Percentiles rank a stretch among this genome's conserved stretches.
These are phyloP conservation scores for Leuctra nigra DNA, from an alignment of 2,888 invertebrate genomes.

Conservation along the genomic window DNA sequence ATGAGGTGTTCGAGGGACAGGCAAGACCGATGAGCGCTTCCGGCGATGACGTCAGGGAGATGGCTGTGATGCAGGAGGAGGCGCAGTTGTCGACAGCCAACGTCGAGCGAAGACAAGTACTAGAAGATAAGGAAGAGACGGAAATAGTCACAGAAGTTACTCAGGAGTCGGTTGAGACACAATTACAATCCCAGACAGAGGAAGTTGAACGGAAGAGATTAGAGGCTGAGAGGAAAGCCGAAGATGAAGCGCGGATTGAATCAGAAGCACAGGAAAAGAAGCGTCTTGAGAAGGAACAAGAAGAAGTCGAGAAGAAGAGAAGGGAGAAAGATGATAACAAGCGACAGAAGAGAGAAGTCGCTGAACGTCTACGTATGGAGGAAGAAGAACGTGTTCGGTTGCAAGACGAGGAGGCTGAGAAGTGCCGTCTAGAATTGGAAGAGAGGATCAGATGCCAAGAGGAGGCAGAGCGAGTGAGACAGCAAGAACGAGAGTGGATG, in stretches of 20 bases:
- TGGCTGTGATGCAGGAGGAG: slow-evolving; percentile 31
- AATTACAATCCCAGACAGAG: neutral
- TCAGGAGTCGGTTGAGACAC: neutral
- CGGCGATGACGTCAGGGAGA: slow-evolving; percentile 32
- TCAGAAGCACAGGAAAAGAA: neutral
- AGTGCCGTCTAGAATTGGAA: neutral
- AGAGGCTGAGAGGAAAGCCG: neutral
- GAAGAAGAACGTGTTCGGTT: neutral
- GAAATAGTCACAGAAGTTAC: slow-evolving; percentile 3
- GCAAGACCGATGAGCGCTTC: slow-evolving; percentile 39
- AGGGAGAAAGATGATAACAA: neutral
- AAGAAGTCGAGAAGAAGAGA: neutral
- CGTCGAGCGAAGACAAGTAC: neutral
- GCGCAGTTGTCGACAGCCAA: neutral
- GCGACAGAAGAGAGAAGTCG: neutral
- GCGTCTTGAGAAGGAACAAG: neutral
- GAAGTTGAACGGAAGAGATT: neutral
- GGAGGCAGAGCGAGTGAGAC: neutral
- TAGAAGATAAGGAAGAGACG: neutral
- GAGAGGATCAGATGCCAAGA: neutral
- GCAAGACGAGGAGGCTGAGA: neutral
- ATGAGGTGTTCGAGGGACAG: slow-evolving; percentile 28
- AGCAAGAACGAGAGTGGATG: neutral
- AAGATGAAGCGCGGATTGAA: neutral
- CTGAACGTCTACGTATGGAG: neutral